Evolutionary conservation across 2,888 invertebrate species (phyloP), one percentile per base, ranked within the genome.

Genomic region (Perizoma affinitatum): DNA sequence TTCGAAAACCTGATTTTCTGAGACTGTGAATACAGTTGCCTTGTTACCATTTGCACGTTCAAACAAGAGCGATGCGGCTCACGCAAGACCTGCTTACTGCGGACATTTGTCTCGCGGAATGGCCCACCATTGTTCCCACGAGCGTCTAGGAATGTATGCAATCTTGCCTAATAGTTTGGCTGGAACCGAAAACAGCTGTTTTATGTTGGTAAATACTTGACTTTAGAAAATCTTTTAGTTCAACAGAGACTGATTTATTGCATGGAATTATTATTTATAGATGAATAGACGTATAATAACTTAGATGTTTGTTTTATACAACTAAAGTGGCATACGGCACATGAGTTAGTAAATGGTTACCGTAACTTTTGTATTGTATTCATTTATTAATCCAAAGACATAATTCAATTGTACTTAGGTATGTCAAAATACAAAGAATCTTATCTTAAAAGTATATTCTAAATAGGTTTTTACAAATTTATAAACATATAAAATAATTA

Each of bases 111-210:
- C 69, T 69, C 61, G 45, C 40, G 54, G 60, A 66, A 58, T 61
- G 57, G 61, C 64, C 52, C 63, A 55, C 55, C 52, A 56, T 51
- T 61, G 66, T 65, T 59, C 45, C 62, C 49, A 42, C 48, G 47
- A 59, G 63, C 61, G 59, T 57, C 60, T 63, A 49, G 58, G 55
- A 62, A 65, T 65, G 63, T 67, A 61, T 67, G 67, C 69, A 67
- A 58, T 56, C 60, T 60, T 63, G 60, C 61, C 63, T 65, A 68
- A 66, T 65, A 68, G 66, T 66, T 66, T 58, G 55, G 45, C 7
- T 52, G 52, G 45, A 55, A 58, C 54, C 52, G 50, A 55, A 60
- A 63, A 50, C 65, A 68, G 66, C 66, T 66, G 61, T 61, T 61
- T 58, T 64, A 61, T 54, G 40, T 54, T 38, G 11, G 36, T 50